Base-by-base conservation (phyloP, 2,797 vertebrate species). In the Hyperoplus immaculatus region DNA sequence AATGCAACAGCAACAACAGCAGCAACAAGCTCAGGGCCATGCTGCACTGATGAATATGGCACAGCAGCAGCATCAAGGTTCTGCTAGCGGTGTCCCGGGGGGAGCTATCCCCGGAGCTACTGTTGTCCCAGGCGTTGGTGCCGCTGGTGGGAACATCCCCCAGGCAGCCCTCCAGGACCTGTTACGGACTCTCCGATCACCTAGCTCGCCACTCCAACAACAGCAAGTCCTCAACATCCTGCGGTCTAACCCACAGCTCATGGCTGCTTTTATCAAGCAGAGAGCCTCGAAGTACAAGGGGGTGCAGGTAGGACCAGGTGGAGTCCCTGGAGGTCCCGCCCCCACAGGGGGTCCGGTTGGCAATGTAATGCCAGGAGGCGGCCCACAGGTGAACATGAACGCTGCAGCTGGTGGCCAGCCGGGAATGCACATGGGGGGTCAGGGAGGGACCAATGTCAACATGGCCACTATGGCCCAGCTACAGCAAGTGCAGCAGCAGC, bases 141-240 rank as follows among this genome's bases (percentile, higher is more conserved):
- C 72, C 7, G 81, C 86, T 3, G 91, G 92, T 49, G n/a, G 85
- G 78, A 86, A 95, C 94, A 95, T 97, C 88, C 97, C 97, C 62
- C 98, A 98, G 87, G 96, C 96, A 0, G 97, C 98, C 75, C 96
- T 99, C 83, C 98, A 99, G 87, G 98, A 97, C 64, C 95, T 99
- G 2, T 79, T 99, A 72, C 95, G 97, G 87, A 98, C 97, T 77
- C 96, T 99, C 57, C 96, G 97, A 72, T 99, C 98, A 43, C 98
- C 98, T 12, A 98, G 97, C 91, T 99, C 97, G 5, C 97, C 97
- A 38, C 95, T 96, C 57, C 98, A 99, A 92, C 98, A 99, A 89
- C 98, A 99, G 91, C 97, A 99, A 90, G 98, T 99, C 87, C 97
- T 99, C 62, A 97, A 97, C 93, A 99, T 99, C 90, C 93, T 99